Percentiles rank a stretch among this genome's conserved stretches.
phyloP scores from a whole-genome alignment of 30 jellyfish, hydroid and myxozoan genomes.

The Turritopsis dohrnii region DNA sequence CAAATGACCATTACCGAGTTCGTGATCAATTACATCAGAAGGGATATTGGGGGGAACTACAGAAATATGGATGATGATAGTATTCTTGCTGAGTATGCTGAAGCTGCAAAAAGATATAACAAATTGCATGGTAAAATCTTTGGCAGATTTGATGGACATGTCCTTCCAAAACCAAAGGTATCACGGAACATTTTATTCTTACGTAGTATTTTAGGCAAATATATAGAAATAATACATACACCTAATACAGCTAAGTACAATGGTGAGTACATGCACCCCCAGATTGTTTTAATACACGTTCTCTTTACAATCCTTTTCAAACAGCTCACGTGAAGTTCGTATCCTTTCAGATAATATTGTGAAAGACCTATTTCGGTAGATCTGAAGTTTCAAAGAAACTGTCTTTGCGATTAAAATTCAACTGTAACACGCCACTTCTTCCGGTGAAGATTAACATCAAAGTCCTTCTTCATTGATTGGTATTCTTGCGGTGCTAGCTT shows the following conservation, averaged over 20 bases:
- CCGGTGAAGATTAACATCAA: too few relatives aligned
- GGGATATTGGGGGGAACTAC: background rate
- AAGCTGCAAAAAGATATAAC: constrained; percentile 31
- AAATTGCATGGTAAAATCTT: constrained; percentile 38
- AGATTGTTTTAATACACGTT: too few relatives aligned
- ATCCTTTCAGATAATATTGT: too few relatives aligned
- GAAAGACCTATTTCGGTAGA: too few relatives aligned
- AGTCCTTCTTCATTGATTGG: too few relatives aligned
- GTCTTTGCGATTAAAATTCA: too few relatives aligned
- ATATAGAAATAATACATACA: background rate
- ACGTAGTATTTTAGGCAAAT: background rate
- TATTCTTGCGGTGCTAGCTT: too few relatives aligned
- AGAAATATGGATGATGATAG: background rate
- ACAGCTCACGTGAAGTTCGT: too few relatives aligned
- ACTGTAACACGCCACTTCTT: too few relatives aligned
- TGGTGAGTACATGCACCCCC: too few relatives aligned
- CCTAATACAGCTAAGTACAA: background rate
- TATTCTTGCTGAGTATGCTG: background rate
- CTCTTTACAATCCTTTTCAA: too few relatives aligned
- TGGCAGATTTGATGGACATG: constrained; percentile 72
- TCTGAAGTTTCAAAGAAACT: too few relatives aligned
- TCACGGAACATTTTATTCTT: background rate
- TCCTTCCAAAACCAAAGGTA: constrained; percentile 65
- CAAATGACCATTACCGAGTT: constrained; percentile 18
- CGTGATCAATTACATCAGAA: background rate